A percentile compares a stretch with the other conserved stretches of the same genome.
Evolutionary conservation across 2,888 invertebrate genomes (phyloP).

Genomic region (Neoscelio sp.): DNA sequence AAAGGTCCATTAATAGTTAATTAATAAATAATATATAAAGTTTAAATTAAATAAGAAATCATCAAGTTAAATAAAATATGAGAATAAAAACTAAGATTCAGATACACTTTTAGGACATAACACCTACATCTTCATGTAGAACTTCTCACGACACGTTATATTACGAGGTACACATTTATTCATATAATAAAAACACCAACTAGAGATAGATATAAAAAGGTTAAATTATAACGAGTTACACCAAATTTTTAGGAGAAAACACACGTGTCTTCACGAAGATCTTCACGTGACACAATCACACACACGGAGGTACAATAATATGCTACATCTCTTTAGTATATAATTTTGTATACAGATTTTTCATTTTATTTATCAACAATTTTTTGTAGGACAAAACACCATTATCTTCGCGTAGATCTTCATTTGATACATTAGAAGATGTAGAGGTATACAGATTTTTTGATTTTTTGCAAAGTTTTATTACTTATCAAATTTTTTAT

Average conservation of each 20-base stretch:
- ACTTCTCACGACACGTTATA: slow-evolving; percentile 44
- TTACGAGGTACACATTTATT: slow-evolving; percentile 39
- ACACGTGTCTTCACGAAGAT: slow-evolving; percentile 37
- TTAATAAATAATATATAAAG: no score
- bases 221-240: no score
- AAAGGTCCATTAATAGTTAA: no score
- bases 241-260: slow-evolving; percentile 47
- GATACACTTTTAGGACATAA: slow-evolving; percentile 40
- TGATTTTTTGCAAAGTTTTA: slow-evolving; percentile 2
- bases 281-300: slow-evolving; percentile 46
- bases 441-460: slow-evolving; percentile 41
- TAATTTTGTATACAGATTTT: no score
- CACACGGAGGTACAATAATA: slow-evolving; percentile 46
- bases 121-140: slow-evolving; percentile 35
- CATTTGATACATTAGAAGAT: slow-evolving; percentile 37
- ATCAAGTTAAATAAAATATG: no score
- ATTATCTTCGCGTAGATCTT: slow-evolving; percentile 51
- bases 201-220: not conserved
- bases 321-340: no score
- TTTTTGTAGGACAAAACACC: slow-evolving; percentile 46
- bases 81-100: no score
- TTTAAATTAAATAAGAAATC: no score
- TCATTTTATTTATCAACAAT: not conserved
- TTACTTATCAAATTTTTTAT: not conserved
- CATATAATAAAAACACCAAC: not conserved